phyloP scores from a whole-genome alignment of 2,797 vertebrate genomes.

The Emydoidea blandingii region DNA sequence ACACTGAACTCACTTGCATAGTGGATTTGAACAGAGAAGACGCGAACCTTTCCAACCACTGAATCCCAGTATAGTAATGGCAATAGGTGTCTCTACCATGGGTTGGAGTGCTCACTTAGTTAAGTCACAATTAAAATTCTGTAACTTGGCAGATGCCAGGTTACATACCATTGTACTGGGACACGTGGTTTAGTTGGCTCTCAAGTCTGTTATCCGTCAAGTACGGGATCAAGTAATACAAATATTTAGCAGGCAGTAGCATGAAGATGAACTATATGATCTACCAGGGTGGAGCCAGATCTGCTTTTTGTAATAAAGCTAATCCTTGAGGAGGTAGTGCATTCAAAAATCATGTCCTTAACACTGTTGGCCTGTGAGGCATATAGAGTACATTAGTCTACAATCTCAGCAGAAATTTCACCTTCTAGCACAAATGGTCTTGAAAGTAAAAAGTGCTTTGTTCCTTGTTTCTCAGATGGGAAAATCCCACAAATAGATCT shows the following conservation, averaged over 20 bases:
- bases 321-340: neutral
- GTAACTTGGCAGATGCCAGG: neutral
- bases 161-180: neutral
- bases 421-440: neutral
- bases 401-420: neutral
- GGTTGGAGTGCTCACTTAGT: accelerated
- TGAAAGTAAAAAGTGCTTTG: neutral
- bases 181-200: neutral
- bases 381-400: neutral
- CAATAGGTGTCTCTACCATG: neutral
- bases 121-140: neutral
- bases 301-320: neutral
- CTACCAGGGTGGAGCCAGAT: neutral
- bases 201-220: neutral
- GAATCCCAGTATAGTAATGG: neutral
- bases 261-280: neutral
- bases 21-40: neutral
- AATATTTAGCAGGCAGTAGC: neutral
- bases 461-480: neutral
- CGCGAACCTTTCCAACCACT: neutral
- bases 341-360: neutral
- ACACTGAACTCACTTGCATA: neutral
- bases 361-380: accelerated
- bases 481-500: neutral
- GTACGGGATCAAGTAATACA: neutral